These are phyloP conservation scores for Hydraecia micacea DNA, from an alignment of 2,888 invertebrate species.

Conservation along the genomic window DNA sequence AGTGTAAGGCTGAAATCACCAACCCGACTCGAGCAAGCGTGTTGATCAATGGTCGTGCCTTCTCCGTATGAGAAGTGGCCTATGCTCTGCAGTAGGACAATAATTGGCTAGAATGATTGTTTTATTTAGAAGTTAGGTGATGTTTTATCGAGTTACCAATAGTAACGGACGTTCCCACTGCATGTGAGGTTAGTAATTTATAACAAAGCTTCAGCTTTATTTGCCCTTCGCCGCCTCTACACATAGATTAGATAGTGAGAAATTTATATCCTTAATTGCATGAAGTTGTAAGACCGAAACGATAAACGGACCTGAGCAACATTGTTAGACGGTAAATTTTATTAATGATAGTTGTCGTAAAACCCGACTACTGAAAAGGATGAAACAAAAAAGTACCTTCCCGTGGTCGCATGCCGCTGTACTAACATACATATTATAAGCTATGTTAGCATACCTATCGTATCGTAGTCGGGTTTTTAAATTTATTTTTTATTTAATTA, in stretches of 20 bases:
- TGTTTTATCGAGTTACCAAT: constrained; percentile 15
- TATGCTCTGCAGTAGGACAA: neutral
- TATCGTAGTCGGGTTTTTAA: too few species aligned
- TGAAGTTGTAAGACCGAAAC: neutral
- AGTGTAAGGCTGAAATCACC: neutral
- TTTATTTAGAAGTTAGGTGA: neutral
- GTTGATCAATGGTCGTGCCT: too few species aligned
- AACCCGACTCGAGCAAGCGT: neutral
- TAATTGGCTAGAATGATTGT: neutral
- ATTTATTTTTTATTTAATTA: too few species aligned
- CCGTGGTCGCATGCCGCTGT: too few species aligned
- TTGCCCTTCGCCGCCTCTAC: constrained; percentile 35
- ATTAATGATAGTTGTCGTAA: neutral
- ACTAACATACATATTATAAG: too few species aligned
- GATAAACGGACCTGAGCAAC: neutral
- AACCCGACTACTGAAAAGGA: too few species aligned
- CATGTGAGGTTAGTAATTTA: constrained; percentile 48
- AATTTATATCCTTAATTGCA: constrained; percentile 18
- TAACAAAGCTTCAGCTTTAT: constrained; percentile 48
- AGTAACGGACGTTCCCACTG: constrained; percentile 20
- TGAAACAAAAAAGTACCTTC: too few species aligned
- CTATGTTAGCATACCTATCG: too few species aligned
- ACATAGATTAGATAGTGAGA: constrained; percentile 8
- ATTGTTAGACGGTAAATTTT: neutral
- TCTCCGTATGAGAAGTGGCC: neutral